A percentile compares a stretch with the other conserved stretches of the same genome.
phyloP scores from a whole-genome alignment of 1,140 invertebrate species.

The Scaptomyza pallida region DNA sequence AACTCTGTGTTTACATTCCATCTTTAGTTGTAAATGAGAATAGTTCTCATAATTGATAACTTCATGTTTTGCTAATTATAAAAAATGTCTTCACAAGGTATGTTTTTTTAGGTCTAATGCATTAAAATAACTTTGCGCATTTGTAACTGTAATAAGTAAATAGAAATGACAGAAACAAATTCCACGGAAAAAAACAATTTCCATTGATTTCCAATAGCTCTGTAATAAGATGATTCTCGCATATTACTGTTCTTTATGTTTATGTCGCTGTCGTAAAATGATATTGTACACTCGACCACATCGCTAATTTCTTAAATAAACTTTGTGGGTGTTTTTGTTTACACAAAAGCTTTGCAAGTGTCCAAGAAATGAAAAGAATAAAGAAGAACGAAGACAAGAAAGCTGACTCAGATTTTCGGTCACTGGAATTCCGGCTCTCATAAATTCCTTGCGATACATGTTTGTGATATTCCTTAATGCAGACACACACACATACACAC shows the following conservation, averaged over 20 bases:
- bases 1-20: too few relatives aligned
- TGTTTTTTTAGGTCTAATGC: too few relatives aligned
- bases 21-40: too few relatives aligned
- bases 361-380: slow-evolving; percentile 20
- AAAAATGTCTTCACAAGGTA: too few relatives aligned
- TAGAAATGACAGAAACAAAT: slow-evolving; percentile 8
- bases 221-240: slow-evolving; percentile 24
- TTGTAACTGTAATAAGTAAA: too few relatives aligned
- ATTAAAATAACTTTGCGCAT: too few relatives aligned
- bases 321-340: slow-evolving; percentile 55
- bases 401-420: slow-evolving; percentile 64
- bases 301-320: slow-evolving; percentile 68
- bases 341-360: slow-evolving; percentile 37
- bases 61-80: too few relatives aligned
- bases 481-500: neutral
- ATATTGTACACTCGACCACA: slow-evolving; percentile 48
- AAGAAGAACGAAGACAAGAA: slow-evolving; percentile 15
- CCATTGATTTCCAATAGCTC: slow-evolving; percentile 25
- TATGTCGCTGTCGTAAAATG: slow-evolving; percentile 52
- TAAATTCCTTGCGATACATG: slow-evolving; percentile 44
- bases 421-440: slow-evolving; percentile 49
- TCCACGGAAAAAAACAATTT: slow-evolving; percentile 21
- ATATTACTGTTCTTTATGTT: slow-evolving; percentile 34
- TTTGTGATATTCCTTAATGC: slow-evolving; percentile 3
- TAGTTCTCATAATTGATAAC: too few relatives aligned